These are phyloP conservation scores for Cephus spinipes DNA, from an alignment of 2,888 invertebrate species.

Conservation along the genomic window DNA sequence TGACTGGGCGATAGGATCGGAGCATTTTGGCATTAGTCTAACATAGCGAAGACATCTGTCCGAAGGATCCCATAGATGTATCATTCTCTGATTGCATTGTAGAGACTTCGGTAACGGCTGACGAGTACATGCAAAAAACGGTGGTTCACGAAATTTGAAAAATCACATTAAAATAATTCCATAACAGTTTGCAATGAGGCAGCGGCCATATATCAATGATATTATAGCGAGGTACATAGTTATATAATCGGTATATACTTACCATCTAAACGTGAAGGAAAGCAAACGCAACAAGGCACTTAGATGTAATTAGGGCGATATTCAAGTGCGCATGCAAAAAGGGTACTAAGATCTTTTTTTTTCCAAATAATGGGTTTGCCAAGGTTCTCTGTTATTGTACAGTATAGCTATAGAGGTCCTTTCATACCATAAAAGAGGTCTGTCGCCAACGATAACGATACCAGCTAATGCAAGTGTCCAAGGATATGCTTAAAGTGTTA, in stretches of 20 bases:
- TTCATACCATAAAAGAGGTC: neutral
- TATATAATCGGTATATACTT: neutral
- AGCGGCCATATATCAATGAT: neutral
- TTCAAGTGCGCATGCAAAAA: neutral
- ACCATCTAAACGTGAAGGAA: neutral
- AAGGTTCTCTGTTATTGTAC: neutral
- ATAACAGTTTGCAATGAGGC: neutral
- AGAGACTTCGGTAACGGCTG: neutral
- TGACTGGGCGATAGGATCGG: slow-evolving; percentile 33
- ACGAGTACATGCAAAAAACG: neutral
- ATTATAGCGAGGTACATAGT: neutral
- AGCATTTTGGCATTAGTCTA: neutral
- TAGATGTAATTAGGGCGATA: neutral
- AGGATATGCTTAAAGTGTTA: neutral
- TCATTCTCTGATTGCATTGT: neutral
- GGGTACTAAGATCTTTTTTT: neutral
- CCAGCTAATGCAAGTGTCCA: neutral
- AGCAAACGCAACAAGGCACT: neutral
- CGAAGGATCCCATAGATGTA: neutral
- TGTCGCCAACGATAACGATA: neutral
- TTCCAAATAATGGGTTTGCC: neutral
- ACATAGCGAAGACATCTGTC: neutral
- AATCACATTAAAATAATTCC: neutral
- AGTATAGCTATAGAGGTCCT: neutral
- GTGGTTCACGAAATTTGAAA: neutral